Base-by-base conservation (phyloP, 2,888 invertebrate species). In the Ceriagrion tenellum region DNA sequence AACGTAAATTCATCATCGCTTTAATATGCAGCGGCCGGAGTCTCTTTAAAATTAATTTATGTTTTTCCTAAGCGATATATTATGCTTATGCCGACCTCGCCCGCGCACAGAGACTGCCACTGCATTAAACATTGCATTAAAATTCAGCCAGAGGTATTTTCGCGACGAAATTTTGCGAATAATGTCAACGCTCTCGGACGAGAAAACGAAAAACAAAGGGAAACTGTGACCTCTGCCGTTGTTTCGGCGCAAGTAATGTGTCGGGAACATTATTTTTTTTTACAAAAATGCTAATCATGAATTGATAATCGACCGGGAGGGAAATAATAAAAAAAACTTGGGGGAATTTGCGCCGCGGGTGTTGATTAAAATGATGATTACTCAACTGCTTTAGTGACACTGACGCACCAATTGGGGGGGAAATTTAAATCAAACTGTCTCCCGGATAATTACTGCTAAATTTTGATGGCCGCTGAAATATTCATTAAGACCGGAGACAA, bases 291-390 rank as follows among this genome's bases (percentile, higher is more conserved):
- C 81, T 81, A 81, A 81, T 81, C 81, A 81, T 81, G 81, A 81
- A 81, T 81, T 81, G 81, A 81, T 35, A 81, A 81, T 81, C 81
- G 81, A 81, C 30, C 35, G 81, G 81, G 81, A 2, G 30, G 4
- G 35, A 35, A 81, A 81, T n/a, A n/a, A n/a, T n/a, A n/a, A 81
- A 81, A 81, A 69, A 4, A 69, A 69, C 12, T 10, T 20, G 16
- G 2, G 81, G 81, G 81, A 81, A 81, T 81, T 35, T 35, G 35
- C 81, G 81, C n/a, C 81, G 81, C 30, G 81, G 81, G 81, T 81
- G 81, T 81, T 81, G 81, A 81, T 81, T 81, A 81, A 81, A 81
- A 81, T 81, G 81, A 81, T 81, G 81, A 81, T 81, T 81, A 81
- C 81, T 81, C 81, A 81, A 81, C 81, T 81, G 30, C 81, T 81